phyloP scores from a whole-genome alignment of 2,797 vertebrate genomes.

The Parauchenoglanis ngamensis region DNA sequence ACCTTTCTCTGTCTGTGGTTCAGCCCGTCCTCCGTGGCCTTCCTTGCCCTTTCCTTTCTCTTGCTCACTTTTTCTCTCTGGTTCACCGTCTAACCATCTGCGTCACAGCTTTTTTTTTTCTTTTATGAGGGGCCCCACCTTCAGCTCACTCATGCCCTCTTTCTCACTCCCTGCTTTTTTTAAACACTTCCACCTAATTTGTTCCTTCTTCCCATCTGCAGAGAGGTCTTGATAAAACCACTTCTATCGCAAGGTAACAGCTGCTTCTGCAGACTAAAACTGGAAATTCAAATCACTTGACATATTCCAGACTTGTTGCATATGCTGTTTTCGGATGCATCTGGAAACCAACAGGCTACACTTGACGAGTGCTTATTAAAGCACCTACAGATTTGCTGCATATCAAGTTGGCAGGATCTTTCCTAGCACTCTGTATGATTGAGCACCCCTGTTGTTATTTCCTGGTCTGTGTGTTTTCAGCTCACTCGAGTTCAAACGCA shows the following conservation, averaged over 20 bases:
- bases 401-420: slow-evolving; percentile 12
- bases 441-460: slow-evolving; percentile 34
- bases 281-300: slow-evolving; percentile 11
- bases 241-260: slow-evolving; percentile 31
- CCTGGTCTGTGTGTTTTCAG: slow-evolving; percentile 38
- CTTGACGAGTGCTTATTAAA: neutral
- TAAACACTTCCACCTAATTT: neutral
- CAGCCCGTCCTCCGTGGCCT: slow-evolving; percentile 27
- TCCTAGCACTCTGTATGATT: neutral
- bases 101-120: slow-evolving; percentile 18
- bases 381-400: neutral
- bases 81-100: slow-evolving; percentile 21
- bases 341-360: slow-evolving; percentile 3
- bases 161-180: slow-evolving; percentile 21
- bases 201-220: slow-evolving; percentile 27
- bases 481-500: slow-evolving; percentile 45
- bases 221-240: slow-evolving; percentile 9
- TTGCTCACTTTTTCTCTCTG: slow-evolving; percentile 9
- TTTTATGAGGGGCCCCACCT: slow-evolving; percentile 35
- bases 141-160: slow-evolving; percentile 39
- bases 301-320: slow-evolving; percentile 26
- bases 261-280: slow-evolving; percentile 1
- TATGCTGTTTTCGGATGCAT: slow-evolving; percentile 7
- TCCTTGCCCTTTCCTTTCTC: slow-evolving; percentile 31
- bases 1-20: slow-evolving; percentile 19